phyloP scores from a whole-genome alignment of 2,113 vertebrate species.

The Python bivittatus region DNA sequence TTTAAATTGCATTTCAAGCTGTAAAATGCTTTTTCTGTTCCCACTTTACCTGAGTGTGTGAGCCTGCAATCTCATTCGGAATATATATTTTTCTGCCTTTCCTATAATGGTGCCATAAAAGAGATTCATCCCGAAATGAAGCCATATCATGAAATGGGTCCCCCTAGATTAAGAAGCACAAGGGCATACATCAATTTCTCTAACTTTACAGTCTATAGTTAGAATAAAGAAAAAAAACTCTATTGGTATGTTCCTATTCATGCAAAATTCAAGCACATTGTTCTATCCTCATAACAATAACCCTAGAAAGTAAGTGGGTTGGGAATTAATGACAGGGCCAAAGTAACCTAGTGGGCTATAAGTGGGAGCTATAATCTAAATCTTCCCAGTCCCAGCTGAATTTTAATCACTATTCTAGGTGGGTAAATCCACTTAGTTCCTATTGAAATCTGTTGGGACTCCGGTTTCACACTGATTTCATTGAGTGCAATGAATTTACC shows the following conservation, averaged over 20 bases:
- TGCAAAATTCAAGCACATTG: background rate
- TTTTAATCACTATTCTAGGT: too few relatives aligned
- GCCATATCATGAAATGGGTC: background rate
- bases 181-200: too few relatives aligned
- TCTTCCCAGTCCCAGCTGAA: too few relatives aligned
- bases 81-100: background rate
- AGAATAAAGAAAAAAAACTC: too few relatives aligned
- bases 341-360: too few relatives aligned
- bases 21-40: constrained; percentile 17
- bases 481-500: background rate
- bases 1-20: constrained; percentile 17
- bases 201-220: too few relatives aligned
- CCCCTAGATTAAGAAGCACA: background rate
- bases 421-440: background rate
- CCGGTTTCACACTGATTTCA: background rate
- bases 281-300: background rate
- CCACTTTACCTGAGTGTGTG: background rate
- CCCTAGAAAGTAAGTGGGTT: too few relatives aligned
- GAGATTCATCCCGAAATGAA: background rate
- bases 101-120: background rate
- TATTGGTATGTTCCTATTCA: background rate
- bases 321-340: too few relatives aligned
- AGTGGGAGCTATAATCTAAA: too few relatives aligned
- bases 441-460: background rate
- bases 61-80: background rate